Base-by-base conservation (phyloP, 2,797 vertebrate genomes). In the Loriculus beryllinus region DNA sequence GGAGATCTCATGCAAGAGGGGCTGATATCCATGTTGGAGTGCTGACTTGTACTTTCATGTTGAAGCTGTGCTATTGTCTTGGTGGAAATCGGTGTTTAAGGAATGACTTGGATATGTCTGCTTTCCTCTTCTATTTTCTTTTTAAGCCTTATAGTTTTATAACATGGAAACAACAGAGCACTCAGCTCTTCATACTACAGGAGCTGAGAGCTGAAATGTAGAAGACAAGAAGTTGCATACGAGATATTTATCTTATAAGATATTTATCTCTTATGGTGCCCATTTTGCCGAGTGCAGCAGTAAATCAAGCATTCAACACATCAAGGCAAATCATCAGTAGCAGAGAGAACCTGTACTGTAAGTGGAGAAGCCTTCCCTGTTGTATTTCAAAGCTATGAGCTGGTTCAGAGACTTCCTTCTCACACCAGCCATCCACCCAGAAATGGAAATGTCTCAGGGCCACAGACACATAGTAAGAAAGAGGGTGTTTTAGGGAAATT, bases 401-500 rank as follows among this genome's bases (percentile, higher is more conserved):
- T 88, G 67, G 67, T 81, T 68, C 71, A 51, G 59, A 77, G 54
- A 51, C 48, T 88, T 88, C 74, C 59, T 92, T 56, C 80, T 88
- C 70, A 45, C 77, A 45, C 10, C 29, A 57, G 11, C 48, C 87
- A 12, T 6, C 51, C 65, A 28, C 23, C 20, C 82, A 87, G 85
- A 43, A 92, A 40, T 65, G 45, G 51, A 86, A 86, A 84, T 19
- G 26, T 93, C 78, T 90, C 62, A 87, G 57, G 69, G 47, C 68
- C 79, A 37, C 75, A 81, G 86, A 49, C 37, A 33, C 64, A 31
- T 2, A 19, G 69, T 31, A 92, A 69, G 82, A 64, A 86, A 43
- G 28, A 70, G 18, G 45, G 74, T 62, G 35, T 47, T 95, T 85
- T 33, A 69, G 54, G 85, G 76, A 80, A 93, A 95, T 81, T 54